Evolutionary conservation across 2,888 invertebrate genomes (phyloP).

Genomic region (Aelia acuminata): DNA sequence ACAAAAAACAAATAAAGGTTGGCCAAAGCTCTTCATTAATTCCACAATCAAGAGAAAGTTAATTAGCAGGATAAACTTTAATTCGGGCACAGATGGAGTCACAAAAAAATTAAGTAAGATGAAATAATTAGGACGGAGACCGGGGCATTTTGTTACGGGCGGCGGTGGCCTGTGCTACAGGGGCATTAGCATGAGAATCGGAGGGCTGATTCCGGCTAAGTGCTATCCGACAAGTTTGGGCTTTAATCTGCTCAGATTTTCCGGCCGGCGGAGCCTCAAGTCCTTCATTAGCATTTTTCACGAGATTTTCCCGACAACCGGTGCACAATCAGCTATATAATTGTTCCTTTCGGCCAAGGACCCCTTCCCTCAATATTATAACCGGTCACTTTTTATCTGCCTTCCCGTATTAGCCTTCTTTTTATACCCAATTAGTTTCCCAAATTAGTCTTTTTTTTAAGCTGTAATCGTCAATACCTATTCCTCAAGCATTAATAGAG

Average conservation of each 20-base stretch:
- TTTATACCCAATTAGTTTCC: too few species aligned
- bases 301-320: conserved; percentile 24
- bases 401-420: background rate
- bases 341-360: background rate
- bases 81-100: background rate
- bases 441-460: too few species aligned
- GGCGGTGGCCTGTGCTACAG: background rate
- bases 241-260: conserved; percentile 52
- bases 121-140: background rate
- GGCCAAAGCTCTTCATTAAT: background rate
- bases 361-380: background rate
- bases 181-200: conserved; percentile 51
- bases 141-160: background rate
- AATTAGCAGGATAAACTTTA: conserved; percentile 14
- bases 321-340: conserved; percentile 35
- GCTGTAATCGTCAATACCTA: too few species aligned
- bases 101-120: conserved; percentile 24
- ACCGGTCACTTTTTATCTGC: background rate
- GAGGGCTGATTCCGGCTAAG: conserved; percentile 48
- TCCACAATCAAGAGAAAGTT: background rate
- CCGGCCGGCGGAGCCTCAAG: conserved; percentile 11
- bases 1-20: background rate
- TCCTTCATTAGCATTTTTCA: conserved; percentile 57
- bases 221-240: conserved; percentile 16
- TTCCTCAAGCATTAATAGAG: too few species aligned